A percentile compares a stretch with the other conserved stretches of the same genome.
Conservation (phyloP, 2,113 vertebrate genomes). For the Megalops atlanticus region DNA sequence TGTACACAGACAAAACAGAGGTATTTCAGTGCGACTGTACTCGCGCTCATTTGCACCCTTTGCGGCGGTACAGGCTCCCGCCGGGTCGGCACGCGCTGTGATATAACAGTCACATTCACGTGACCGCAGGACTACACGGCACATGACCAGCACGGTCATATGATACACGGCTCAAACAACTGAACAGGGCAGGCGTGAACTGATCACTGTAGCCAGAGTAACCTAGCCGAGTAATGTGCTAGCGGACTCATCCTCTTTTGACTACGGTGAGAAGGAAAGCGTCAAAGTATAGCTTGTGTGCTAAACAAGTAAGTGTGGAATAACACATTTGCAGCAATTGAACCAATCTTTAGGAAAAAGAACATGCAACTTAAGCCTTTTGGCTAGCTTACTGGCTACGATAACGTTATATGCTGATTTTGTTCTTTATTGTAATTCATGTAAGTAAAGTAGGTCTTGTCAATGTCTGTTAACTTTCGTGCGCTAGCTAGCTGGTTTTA, state of each 20-base stretch:
- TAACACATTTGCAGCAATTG: too few relatives aligned
- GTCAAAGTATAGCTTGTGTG: not conserved
- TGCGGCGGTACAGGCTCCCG: not conserved
- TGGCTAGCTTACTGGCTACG: too few relatives aligned
- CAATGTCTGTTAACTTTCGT: too few relatives aligned
- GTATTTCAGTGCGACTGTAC: too few relatives aligned
- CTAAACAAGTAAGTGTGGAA: not conserved
- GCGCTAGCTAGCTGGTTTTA: too few relatives aligned
- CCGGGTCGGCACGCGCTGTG: not conserved
- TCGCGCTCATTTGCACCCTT: not conserved
- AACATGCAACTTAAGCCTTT: too few relatives aligned
- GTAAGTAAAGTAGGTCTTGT: too few relatives aligned
- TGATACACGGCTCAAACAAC: not conserved
- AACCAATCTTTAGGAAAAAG: too few relatives aligned
- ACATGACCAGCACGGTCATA: constrained; percentile 5
- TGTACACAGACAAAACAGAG: too few relatives aligned
- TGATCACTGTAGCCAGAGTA: not conserved
- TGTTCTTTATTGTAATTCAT: too few relatives aligned
- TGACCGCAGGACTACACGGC: not conserved
- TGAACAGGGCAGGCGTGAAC: not conserved
- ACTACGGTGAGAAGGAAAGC: not conserved
- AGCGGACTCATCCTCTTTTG: not conserved
- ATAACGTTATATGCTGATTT: too few relatives aligned
- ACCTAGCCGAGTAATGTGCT: not conserved
- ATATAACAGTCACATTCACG: constrained; percentile 3